Conservation (phyloP, 1,140 invertebrate species). For the Ips nitidus region DNA sequence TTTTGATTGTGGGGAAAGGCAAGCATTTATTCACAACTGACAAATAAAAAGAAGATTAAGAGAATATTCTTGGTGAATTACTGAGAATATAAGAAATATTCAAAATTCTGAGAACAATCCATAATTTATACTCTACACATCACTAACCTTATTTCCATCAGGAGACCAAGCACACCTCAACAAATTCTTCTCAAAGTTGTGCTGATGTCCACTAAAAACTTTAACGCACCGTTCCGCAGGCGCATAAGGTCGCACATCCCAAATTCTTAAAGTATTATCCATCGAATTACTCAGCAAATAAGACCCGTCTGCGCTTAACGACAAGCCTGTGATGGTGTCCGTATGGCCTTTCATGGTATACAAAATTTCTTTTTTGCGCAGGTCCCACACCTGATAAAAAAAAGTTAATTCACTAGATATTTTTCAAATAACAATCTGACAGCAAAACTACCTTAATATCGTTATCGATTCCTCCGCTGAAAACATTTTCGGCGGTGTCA, state of each 20-base stretch:
- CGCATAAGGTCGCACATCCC: slow-evolving; percentile 79
- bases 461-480: slow-evolving; percentile 95
- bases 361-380: slow-evolving; percentile 85
- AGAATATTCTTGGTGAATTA: too few relatives aligned
- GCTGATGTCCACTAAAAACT: slow-evolving; percentile 80
- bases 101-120: too few relatives aligned
- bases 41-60: too few relatives aligned
- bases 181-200: slow-evolving; percentile 97
- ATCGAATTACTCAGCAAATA: slow-evolving; percentile 95
- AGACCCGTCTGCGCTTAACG: slow-evolving; percentile 92
- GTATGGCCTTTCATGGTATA: slow-evolving; percentile 86
- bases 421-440: too few relatives aligned
- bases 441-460: slow-evolving; percentile 75
- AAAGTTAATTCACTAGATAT: not conserved
- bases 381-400: slow-evolving; percentile 76
- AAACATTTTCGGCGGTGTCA: slow-evolving; percentile 91
- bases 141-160: slow-evolving; percentile 72
- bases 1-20: too few relatives aligned
- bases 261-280: slow-evolving; percentile 89
- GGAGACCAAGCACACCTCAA: slow-evolving; percentile 86
- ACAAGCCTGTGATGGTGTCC: slow-evolving; percentile 93
- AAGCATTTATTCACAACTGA: too few relatives aligned
- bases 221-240: slow-evolving; percentile 92
- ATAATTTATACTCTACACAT: too few relatives aligned
- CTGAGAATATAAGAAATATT: too few relatives aligned